A percentile compares a stretch with the other conserved stretches of the same genome.
These are phyloP conservation scores for Hirtodrosophila trivittata DNA, from an alignment of 2,888 invertebrate genomes.

Conservation along the genomic window DNA sequence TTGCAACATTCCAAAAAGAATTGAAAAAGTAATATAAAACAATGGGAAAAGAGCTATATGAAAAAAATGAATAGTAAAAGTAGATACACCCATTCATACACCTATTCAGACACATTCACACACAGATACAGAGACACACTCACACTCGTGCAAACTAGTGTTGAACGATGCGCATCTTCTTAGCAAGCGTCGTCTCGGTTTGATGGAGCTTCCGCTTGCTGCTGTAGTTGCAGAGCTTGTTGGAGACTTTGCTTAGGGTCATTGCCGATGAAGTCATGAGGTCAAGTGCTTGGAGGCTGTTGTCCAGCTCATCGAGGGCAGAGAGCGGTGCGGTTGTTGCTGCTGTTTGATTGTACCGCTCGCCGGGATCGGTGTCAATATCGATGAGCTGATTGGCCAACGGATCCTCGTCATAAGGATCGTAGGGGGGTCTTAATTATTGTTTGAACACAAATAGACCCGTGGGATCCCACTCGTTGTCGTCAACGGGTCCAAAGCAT, in stretches of 20 bases:
- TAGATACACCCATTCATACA: conserved; percentile 7
- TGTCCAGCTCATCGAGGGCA: conserved; percentile 68
- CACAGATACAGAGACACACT: not conserved
- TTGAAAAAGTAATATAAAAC: conserved; percentile 2
- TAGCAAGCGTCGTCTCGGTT: conserved; percentile 63
- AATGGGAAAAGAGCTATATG: no score
- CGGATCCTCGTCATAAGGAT: conserved; percentile 78
- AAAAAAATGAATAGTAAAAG: conserved; percentile 1
- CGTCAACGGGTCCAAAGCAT: conserved; percentile 89
- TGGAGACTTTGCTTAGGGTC: conserved; percentile 65
- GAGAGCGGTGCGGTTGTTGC: conserved; percentile 57
- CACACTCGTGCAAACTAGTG: conserved; percentile 41
- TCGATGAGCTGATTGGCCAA: conserved; percentile 72
- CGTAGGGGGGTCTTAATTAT: conserved; percentile 81
- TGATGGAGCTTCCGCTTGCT: conserved; percentile 68
- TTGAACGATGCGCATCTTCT: conserved; percentile 66
- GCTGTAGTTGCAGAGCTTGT: conserved; percentile 68
- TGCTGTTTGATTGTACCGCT: conserved; percentile 40
- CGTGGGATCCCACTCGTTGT: conserved; percentile 88
- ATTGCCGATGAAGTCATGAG: conserved; percentile 71
- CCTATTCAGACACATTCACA: not conserved
- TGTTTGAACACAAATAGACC: conserved; percentile 84
- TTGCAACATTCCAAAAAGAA: not conserved
- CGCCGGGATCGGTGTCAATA: conserved; percentile 56
- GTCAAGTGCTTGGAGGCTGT: conserved; percentile 62